A percentile compares a stretch with the other conserved stretches of the same genome.
Evolutionary conservation across 2,797 vertebrate genomes (phyloP).

Genomic region (Myoxocephalus aenaeus): DNA sequence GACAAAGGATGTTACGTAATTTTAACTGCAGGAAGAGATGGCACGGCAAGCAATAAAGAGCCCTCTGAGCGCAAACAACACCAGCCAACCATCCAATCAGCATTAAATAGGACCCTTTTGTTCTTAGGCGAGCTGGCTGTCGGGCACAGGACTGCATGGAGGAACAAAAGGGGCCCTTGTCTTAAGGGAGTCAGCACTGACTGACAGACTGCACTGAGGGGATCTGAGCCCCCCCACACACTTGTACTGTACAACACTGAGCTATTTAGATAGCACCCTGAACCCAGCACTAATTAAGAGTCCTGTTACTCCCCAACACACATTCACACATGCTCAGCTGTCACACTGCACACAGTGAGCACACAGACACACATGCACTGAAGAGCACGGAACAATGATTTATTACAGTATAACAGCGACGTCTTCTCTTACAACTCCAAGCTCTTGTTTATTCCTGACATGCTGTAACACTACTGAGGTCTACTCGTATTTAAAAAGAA

Average conservation of each 20-base stretch:
- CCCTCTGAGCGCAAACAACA: constrained; percentile 55
- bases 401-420: constrained; percentile 38
- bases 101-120: constrained; percentile 69
- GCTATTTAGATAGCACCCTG: constrained; percentile 57
- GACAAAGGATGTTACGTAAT: constrained; percentile 48
- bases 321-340: constrained; percentile 41
- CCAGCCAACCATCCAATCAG: constrained; percentile 64
- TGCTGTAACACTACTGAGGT: constrained; percentile 53
- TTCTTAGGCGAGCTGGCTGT: constrained; percentile 61
- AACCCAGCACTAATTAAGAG: constrained; percentile 62
- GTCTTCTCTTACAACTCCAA: constrained; percentile 22
- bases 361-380: constrained; percentile 21
- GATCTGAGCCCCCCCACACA: constrained; percentile 55
- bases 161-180: constrained; percentile 74
- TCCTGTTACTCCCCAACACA: constrained; percentile 41
- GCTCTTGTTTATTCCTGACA: constrained; percentile 39
- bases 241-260: constrained; percentile 70
- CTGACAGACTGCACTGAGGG: constrained; percentile 64
- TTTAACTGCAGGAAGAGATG: constrained; percentile 59
- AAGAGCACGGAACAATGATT: constrained; percentile 38
- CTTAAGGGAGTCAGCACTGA: constrained; percentile 67
- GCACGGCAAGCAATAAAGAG: constrained; percentile 59
- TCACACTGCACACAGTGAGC: constrained; percentile 20
- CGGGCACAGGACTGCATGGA: constrained; percentile 59
- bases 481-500: constrained; percentile 22